Evolutionary conservation across 2,888 invertebrate species (phyloP).

Genomic region (Troides helena): DNA sequence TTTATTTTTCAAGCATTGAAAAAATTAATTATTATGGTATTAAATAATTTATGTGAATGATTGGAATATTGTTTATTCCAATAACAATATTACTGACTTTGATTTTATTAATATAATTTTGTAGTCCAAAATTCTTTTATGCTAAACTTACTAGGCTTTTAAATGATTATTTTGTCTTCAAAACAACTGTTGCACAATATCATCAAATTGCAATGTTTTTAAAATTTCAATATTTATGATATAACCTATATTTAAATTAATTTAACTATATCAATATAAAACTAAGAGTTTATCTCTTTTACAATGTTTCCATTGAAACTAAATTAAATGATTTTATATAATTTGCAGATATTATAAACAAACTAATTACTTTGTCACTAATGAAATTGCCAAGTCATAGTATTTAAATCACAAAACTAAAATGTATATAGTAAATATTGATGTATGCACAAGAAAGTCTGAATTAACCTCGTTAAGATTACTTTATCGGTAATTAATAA

Average conservation of each 20-base stretch:
- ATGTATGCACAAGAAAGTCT: not conserved
- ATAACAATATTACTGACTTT: too few relatives aligned
- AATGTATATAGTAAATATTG: not conserved
- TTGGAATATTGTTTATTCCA: too few relatives aligned
- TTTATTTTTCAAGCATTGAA: not conserved
- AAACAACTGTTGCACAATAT: conserved; percentile 16
- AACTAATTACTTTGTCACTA: not conserved
- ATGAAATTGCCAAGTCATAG: conserved; percentile 7
- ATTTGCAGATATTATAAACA: conserved; percentile 1
- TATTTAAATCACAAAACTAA: conserved; percentile 4
- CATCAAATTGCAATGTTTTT: not conserved
- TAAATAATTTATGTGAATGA: too few relatives aligned
- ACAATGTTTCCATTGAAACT: conserved; percentile 7
- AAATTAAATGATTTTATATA: conserved; percentile 9
- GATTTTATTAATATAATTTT: too few relatives aligned
- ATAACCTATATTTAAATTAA: conserved; percentile 10
- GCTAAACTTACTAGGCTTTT: too few relatives aligned
- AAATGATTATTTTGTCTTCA: too few relatives aligned
- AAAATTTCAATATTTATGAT: conserved; percentile 1
- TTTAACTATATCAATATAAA: not conserved
- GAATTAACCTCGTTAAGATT: not conserved
- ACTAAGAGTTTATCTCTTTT: conserved; percentile 1
- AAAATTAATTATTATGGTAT: not conserved
- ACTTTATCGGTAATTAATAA: not conserved
- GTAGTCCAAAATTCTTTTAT: too few relatives aligned